phyloP scores from a whole-genome alignment of 2,797 vertebrate genomes.

The Helicolenus hilgendorfi region DNA sequence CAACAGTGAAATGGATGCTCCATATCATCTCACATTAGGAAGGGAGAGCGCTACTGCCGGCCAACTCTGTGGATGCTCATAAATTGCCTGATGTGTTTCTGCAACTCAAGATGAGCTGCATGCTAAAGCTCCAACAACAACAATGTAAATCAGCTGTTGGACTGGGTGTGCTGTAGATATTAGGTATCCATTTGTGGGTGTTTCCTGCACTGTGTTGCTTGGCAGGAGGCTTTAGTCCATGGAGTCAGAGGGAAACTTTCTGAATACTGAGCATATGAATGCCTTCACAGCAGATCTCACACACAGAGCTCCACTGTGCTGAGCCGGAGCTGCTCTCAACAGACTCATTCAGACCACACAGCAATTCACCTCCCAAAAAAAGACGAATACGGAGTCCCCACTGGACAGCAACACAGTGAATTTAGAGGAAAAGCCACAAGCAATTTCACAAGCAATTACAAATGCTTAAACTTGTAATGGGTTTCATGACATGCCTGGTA shows the following conservation, averaged over 20 bases:
- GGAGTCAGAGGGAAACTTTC: slow-evolving; percentile 71
- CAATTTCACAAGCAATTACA: not conserved
- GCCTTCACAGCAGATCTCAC: slow-evolving; percentile 64
- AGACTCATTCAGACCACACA: slow-evolving; percentile 77
- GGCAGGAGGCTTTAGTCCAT: slow-evolving; percentile 61
- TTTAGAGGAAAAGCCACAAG: not conserved
- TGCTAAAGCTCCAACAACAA: slow-evolving; percentile 20
- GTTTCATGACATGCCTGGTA: not conserved
- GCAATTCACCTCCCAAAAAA: slow-evolving; percentile 58
- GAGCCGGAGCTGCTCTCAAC: slow-evolving; percentile 58
- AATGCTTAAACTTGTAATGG: slow-evolving; percentile 6
- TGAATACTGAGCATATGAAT: slow-evolving; percentile 82
- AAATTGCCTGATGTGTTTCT: slow-evolving; percentile 14
- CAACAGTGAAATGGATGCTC: slow-evolving; percentile 2
- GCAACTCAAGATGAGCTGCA: slow-evolving; percentile 8
- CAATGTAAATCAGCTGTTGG: slow-evolving; percentile 43
- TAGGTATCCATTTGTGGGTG: slow-evolving; percentile 59
- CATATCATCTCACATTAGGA: not conserved
- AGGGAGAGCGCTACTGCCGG: not conserved
- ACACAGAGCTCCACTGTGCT: slow-evolving; percentile 81
- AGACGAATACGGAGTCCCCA: slow-evolving; percentile 55
- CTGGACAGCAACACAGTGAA: slow-evolving; percentile 23
- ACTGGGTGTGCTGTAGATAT: slow-evolving; percentile 42
- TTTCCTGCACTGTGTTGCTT: slow-evolving; percentile 66
- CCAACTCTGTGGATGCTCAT: slow-evolving; percentile 5